Conservation (phyloP, 30 jellyfish, hydroid and myxozoan genomes). For the Hydractinia echinata region DNA sequence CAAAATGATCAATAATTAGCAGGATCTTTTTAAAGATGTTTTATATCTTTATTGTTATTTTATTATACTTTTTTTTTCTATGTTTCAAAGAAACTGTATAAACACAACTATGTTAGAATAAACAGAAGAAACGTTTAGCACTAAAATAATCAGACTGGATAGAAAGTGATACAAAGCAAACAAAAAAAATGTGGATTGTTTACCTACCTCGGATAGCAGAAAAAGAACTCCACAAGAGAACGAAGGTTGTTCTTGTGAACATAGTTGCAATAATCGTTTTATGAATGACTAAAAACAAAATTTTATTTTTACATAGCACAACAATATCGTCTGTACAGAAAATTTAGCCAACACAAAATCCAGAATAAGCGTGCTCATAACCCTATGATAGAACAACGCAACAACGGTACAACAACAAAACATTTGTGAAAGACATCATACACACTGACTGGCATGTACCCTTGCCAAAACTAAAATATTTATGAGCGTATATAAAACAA, state of each 20-base stretch:
- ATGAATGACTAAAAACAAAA: constrained; percentile 56
- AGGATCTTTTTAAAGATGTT: background rate
- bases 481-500: no score
- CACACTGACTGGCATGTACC: no score
- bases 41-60: background rate
- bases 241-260: constrained; percentile 66
- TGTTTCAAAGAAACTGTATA: background rate
- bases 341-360: no score
- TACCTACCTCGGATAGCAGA: constrained; percentile 76
- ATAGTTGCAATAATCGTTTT: constrained; percentile 66
- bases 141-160: no score
- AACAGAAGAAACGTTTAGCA: background rate
- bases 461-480: no score
- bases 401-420: no score
- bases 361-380: no score
- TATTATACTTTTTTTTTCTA: background rate
- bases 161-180: background rate
- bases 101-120: background rate
- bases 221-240: constrained; percentile 73
- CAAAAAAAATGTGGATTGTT: background rate
- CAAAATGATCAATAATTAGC: background rate
- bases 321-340: no score
- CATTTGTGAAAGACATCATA: no score
- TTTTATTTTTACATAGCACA: background rate
- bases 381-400: no score